phyloP scores from a whole-genome alignment of 1,140 invertebrate species.

The Cotesia vestalis region DNA sequence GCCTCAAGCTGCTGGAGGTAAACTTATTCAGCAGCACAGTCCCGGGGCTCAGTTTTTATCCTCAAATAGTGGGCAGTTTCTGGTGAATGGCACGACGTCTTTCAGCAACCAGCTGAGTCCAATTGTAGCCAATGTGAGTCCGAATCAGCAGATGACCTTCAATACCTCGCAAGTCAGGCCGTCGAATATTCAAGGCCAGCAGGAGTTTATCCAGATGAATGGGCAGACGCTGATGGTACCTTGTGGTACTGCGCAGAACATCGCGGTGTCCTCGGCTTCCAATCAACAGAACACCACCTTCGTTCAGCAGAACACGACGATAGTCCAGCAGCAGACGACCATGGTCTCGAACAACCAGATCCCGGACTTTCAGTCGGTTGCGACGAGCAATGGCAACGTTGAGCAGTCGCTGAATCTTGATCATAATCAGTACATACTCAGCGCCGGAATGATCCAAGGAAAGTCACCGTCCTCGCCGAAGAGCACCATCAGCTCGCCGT shows the following conservation, averaged over 20 bases:
- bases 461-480: constrained; percentile 57
- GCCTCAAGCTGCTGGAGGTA: constrained; percentile 74
- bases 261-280: constrained; percentile 68
- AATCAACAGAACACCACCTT: constrained; percentile 78
- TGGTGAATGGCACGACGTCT: constrained; percentile 75
- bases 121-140: constrained; percentile 77
- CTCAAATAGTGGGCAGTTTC: constrained; percentile 75
- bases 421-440: constrained; percentile 62
- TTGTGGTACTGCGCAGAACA: constrained; percentile 72
- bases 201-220: constrained; percentile 77
- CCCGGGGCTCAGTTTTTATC: constrained; percentile 77
- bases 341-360: constrained; percentile 79
- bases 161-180: constrained; percentile 70
- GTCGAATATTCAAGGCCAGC: constrained; percentile 67
- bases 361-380: constrained; percentile 57
- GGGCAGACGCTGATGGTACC: constrained; percentile 82
- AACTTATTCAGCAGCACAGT: constrained; percentile 76
- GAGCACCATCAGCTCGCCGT: constrained; percentile 53
- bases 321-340: constrained; percentile 73
- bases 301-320: constrained; percentile 76
- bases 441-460: constrained; percentile 58
- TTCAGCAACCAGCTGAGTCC: constrained; percentile 81
- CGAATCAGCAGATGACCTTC: constrained; percentile 74
- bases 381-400: constrained; percentile 44
- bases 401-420: constrained; percentile 67